phyloP scores from a whole-genome alignment of 2,797 vertebrate species.

The Eupleurogrammus muticus region DNA sequence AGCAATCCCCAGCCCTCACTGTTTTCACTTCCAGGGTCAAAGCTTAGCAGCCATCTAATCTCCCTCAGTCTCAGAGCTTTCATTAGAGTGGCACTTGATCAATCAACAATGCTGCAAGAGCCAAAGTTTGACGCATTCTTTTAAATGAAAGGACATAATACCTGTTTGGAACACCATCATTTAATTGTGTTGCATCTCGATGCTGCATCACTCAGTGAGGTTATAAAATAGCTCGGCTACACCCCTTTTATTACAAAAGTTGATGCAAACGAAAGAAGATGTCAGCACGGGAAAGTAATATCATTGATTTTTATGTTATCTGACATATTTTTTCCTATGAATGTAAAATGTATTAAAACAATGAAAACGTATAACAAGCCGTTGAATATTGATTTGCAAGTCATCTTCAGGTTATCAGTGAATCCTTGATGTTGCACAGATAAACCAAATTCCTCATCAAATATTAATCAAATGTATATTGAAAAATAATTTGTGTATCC shows the following conservation, averaged over 20 bases:
- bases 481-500: not conserved
- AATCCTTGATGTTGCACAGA: conserved; percentile 5
- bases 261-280: not conserved
- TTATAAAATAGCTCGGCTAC: conserved; percentile 24
- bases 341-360: conserved; percentile 13
- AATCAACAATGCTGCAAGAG: conserved; percentile 56
- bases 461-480: not conserved
- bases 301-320: not conserved
- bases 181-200: conserved; percentile 26
- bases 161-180: conserved; percentile 46
- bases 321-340: not conserved
- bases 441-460: conserved; percentile 10
- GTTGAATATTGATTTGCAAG: conserved; percentile 19
- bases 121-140: conserved; percentile 59
- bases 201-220: conserved; percentile 8
- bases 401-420: conserved; percentile 1
- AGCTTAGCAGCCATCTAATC: conserved; percentile 76
- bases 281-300: conserved; percentile 2
- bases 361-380: not conserved
- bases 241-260: conserved; percentile 13
- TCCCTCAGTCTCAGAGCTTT: conserved; percentile 72
- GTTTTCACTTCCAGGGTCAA: conserved; percentile 79
- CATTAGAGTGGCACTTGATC: conserved; percentile 77
- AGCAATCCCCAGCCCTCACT: conserved; percentile 74
- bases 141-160: conserved; percentile 53